phyloP scores from a whole-genome alignment of 2,113 vertebrate genomes.

The Tylochromis polylepis region DNA sequence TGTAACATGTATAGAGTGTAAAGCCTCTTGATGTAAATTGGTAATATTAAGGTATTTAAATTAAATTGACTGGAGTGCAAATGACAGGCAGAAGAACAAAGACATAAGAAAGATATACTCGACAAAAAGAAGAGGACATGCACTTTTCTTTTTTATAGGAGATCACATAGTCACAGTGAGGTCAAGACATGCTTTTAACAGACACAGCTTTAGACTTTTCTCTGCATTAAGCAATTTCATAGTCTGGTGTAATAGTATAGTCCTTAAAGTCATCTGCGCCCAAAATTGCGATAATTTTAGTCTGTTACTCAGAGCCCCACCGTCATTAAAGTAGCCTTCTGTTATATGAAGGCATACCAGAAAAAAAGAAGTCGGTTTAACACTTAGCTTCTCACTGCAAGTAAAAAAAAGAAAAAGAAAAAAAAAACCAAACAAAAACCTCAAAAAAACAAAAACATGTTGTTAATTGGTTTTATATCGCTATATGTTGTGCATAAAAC shows the following conservation, averaged over 20 bases:
- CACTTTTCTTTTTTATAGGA: background rate
- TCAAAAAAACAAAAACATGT: background rate
- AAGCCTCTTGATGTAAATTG: background rate
- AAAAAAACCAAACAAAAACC: background rate
- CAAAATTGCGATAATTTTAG: background rate
- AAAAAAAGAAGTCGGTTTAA: background rate
- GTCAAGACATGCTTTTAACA: background rate
- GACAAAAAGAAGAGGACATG: background rate
- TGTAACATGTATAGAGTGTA: background rate
- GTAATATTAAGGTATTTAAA: background rate
- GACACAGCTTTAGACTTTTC: background rate
- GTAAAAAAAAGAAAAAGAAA: too few species aligned
- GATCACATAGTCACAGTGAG: background rate
- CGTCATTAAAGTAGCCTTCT: background rate
- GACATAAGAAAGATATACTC: background rate
- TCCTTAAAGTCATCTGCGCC: background rate
- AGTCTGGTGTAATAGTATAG: background rate
- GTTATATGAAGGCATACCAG: background rate
- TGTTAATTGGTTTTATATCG: background rate
- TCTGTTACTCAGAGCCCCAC: background rate
- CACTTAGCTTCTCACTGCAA: background rate
- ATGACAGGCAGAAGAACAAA: background rate
- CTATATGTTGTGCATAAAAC: background rate
- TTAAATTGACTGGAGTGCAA: background rate
- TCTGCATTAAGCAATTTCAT: background rate